These are phyloP conservation scores for Agonopterix heracliana DNA, from an alignment of 2,888 invertebrate species.

Conservation along the genomic window DNA sequence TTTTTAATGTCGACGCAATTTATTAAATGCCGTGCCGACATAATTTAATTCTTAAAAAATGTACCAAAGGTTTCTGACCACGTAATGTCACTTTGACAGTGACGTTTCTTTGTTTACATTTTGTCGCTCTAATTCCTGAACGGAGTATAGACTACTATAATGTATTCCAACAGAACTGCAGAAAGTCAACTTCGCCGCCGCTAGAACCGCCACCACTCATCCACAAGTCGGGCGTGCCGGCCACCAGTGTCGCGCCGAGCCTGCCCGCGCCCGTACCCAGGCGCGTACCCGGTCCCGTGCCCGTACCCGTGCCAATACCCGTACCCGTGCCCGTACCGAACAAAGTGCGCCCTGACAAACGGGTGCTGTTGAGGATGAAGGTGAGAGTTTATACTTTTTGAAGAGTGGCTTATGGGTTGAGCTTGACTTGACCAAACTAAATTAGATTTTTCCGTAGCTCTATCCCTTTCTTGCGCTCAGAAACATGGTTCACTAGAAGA, in stretches of 20 bases:
- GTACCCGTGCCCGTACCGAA: slow-evolving; percentile 20
- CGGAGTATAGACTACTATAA: background rate
- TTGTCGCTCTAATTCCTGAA: no score
- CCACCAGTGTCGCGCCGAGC: slow-evolving; percentile 14
- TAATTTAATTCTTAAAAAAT: no score
- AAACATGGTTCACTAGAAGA: no score
- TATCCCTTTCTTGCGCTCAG: no score
- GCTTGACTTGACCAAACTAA: no score
- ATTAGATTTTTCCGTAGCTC: no score
- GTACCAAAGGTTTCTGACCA: no score
- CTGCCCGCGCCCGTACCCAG: slow-evolving; percentile 4
- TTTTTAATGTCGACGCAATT: no score
- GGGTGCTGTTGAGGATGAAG: slow-evolving; percentile 57
- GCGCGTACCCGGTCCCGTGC: background rate
- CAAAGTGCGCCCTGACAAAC: slow-evolving; percentile 36
- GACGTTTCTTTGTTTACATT: no score
- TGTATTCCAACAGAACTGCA: slow-evolving; percentile 44
- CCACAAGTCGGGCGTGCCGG: slow-evolving; percentile 43
- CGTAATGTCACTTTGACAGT: no score
- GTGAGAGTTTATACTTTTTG: slow-evolving; percentile 19
- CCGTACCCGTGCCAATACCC: slow-evolving; percentile 18
- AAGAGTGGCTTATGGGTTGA: no score
- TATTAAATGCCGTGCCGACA: no score
- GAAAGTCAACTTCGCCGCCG: slow-evolving; percentile 45
- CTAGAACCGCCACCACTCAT: slow-evolving; percentile 40